Evolutionary conservation across 2,797 vertebrate species (phyloP), one percentile per base, ranked within the genome.

Genomic region (Chromobotia macracanthus): DNA sequence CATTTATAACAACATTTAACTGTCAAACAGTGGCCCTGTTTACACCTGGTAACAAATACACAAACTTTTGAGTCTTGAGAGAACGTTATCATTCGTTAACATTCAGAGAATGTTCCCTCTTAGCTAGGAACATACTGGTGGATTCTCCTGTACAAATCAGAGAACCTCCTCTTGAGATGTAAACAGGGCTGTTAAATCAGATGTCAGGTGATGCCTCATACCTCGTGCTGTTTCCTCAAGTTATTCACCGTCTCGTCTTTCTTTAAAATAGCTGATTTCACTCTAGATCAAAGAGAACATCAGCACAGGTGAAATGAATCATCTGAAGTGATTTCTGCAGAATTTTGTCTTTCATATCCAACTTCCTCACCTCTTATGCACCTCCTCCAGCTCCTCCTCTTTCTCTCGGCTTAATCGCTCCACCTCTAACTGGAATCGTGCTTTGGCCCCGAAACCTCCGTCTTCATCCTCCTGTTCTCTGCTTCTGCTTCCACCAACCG

Each of bases 161-260:
- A n/a, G 5, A 9, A 53, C 8, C n/a, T 51, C 15, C 48, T 5
- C 16, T 2, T 21, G 4, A 56, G 2, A 1, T 10, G n/a, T 55
- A 53, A n/a, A 7, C 1, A 11, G 53, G 12, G 56, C 23, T 15
- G 1, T 6, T 1, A 1, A 51, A 25, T 28, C 21, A 56, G 19
- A 41, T 23, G 0, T 35, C 25, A 48, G 8, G 6, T 15, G 2
- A 4, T 10, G 13, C 7, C 19, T 58, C 94, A 92, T 83, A 99
- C 97, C 91, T 97, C 94, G 0, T 95, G 92, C 86, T 97, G 96
- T 77, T 92, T 96, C 53, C 95, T 91, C 1, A 99, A 93, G 80
- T 86, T 91, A 84, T 74, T 95, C 75, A 99, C 92, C 0, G 93
- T 93, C 80, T 96, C 96, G 76, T 98, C 96, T 87, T 98, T 98